phyloP scores from a whole-genome alignment of 2,797 vertebrate species.

The Girardinus metallicus region DNA sequence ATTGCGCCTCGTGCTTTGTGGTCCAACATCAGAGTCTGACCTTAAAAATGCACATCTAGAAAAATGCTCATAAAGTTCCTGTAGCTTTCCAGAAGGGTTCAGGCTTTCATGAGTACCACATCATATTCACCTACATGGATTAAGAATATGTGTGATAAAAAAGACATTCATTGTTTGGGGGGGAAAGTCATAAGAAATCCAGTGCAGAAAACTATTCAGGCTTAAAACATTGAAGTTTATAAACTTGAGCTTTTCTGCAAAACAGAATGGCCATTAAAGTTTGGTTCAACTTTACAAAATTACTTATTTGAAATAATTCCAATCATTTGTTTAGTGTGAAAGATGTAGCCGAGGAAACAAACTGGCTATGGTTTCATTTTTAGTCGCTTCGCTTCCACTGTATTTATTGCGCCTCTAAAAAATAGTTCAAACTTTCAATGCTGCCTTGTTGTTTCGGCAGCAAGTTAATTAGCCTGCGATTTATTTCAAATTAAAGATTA shows the following conservation, averaged over 20 bases:
- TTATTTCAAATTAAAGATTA: neutral
- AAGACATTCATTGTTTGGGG: neutral
- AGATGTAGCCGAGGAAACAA: neutral
- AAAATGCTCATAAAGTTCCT: neutral
- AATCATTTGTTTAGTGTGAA: neutral
- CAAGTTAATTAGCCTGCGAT: neutral
- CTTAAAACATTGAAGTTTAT: no score
- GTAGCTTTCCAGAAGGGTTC: neutral
- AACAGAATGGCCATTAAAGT: no score
- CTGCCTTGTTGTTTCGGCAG: neutral
- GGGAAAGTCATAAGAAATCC: no score
- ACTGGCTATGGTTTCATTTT: neutral
- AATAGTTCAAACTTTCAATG: neutral
- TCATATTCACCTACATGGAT: neutral
- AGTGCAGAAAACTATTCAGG: no score
- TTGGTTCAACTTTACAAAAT: no score
- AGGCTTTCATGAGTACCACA: neutral
- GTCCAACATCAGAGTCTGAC: slow-evolving; percentile 1
- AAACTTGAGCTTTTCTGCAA: neutral
- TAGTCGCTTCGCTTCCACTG: neutral
- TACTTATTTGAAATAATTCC: neutral
- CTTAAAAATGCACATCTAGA: neutral
- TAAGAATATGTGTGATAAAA: neutral
- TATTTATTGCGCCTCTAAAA: neutral
- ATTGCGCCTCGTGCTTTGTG: neutral